These are phyloP conservation scores for Mylabris sibirica DNA, from an alignment of 2,888 invertebrate genomes.

Conservation along the genomic window DNA sequence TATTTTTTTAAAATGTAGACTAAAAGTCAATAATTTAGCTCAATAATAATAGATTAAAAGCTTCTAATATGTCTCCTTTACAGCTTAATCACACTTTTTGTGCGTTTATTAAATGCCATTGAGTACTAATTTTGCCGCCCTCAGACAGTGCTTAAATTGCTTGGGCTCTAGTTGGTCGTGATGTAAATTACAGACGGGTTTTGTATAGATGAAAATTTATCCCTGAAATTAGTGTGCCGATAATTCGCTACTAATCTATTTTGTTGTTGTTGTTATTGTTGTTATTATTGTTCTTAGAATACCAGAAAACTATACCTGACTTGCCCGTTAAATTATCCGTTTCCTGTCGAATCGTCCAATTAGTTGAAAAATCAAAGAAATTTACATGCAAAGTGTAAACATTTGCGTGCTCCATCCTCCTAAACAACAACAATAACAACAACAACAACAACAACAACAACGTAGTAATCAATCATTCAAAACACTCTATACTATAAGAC, in stretches of 20 bases:
- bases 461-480: slow-evolving; percentile 7
- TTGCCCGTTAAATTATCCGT: slow-evolving; percentile 8
- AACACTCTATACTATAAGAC: background rate
- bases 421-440: slow-evolving; percentile 4
- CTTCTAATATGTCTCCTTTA: no score
- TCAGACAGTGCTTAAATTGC: no score
- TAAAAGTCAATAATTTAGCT: no score
- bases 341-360: slow-evolving; percentile 11
- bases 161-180: no score
- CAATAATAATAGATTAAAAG: no score
- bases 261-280: background rate
- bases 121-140: no score
- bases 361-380: slow-evolving; percentile 11
- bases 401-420: slow-evolving; percentile 4
- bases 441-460: slow-evolving; percentile 5
- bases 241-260: background rate
- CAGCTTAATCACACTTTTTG: no score
- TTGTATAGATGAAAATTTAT: no score
- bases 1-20: no score
- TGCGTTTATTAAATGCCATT: no score
- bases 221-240: no score
- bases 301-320: background rate
- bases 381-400: slow-evolving; percentile 13
- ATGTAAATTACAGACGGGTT: no score
- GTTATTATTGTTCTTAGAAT: background rate